Conservation (phyloP, 2,797 vertebrate genomes). For the Gymnothorax reevesii region DNA sequence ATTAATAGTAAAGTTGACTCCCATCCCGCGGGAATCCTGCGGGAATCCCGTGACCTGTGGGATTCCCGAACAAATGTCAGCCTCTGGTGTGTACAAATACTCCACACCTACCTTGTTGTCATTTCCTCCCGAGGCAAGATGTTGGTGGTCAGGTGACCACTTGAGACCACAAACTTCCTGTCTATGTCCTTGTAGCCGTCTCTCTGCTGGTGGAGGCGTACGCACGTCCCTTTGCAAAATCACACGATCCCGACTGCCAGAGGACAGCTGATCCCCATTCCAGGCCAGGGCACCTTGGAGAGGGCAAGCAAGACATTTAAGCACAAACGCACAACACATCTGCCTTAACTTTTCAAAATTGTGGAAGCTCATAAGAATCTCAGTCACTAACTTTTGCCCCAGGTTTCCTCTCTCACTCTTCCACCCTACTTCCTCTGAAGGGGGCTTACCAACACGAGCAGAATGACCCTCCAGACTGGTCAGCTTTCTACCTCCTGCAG, state of each 20-base stretch:
- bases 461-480: slow-evolving; percentile 81
- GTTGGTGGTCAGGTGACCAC: slow-evolving; percentile 84
- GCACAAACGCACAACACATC: neutral
- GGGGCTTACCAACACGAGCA: slow-evolving; percentile 76
- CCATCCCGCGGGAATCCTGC: too few species aligned
- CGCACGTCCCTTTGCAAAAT: slow-evolving; percentile 80
- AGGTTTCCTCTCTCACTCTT: too few species aligned
- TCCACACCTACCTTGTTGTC: slow-evolving; percentile 76
- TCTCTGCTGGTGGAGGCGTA: slow-evolving; percentile 71
- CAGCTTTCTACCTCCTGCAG: slow-evolving; percentile 78
- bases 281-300: slow-evolving; percentile 77
- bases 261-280: slow-evolving; percentile 83
- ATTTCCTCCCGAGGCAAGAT: slow-evolving; percentile 80
- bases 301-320: neutral
- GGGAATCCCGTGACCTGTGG: too few species aligned
- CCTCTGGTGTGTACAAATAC: neutral
- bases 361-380: neutral
- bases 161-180: slow-evolving; percentile 83
- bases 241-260: slow-evolving; percentile 78
- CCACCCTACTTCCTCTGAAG: neutral
- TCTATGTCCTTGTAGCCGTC: slow-evolving; percentile 79
- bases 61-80: too few species aligned
- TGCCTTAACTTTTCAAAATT: neutral
- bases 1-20: too few species aligned
- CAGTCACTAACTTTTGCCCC: neutral